phyloP scores from a whole-genome alignment of 2,797 vertebrate genomes.

The Periophthalmus magnuspinnatus region DNA sequence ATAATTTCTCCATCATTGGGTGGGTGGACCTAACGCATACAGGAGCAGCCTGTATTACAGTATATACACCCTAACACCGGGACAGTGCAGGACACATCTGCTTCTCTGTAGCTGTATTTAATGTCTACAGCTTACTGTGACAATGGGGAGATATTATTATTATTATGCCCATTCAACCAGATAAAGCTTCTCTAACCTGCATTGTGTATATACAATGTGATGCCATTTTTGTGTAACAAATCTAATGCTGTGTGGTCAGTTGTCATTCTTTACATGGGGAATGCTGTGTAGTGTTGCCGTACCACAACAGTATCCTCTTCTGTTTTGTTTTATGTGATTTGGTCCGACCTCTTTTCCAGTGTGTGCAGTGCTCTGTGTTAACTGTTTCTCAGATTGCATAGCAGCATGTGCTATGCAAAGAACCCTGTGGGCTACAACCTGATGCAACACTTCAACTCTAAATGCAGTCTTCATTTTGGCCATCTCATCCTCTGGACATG shows the following conservation, averaged over 20 bases:
- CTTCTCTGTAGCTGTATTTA: constrained; percentile 74
- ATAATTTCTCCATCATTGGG: constrained; percentile 75
- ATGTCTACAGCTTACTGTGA: constrained; percentile 69
- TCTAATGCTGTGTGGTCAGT: constrained; percentile 71
- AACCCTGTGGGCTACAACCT: constrained; percentile 60
- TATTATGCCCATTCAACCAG: constrained; percentile 62
- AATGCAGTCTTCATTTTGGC: constrained; percentile 62
- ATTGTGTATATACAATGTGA: constrained; percentile 78
- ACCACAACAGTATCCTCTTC: constrained; percentile 62
- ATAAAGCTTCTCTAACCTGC: constrained; percentile 71
- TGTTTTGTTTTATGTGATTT: constrained; percentile 59
- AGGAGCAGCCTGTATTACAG: constrained; percentile 70
- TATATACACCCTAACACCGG: constrained; percentile 69
- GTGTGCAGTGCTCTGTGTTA: constrained; percentile 75
- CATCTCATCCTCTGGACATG: constrained; percentile 63
- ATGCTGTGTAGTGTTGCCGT: constrained; percentile 74
- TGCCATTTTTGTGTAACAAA: constrained; percentile 78
- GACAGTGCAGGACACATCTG: constrained; percentile 75
- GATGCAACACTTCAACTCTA: constrained; percentile 71
- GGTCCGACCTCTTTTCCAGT: constrained; percentile 67
- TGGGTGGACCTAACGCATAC: constrained; percentile 65
- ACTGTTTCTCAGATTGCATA: constrained; percentile 75
- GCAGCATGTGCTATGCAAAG: constrained; percentile 82
- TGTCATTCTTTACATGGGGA: constrained; percentile 71
- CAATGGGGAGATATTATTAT: constrained; percentile 69